Conservation (phyloP, 2,888 invertebrate species). For the Glaucopsyche alexis region DNA sequence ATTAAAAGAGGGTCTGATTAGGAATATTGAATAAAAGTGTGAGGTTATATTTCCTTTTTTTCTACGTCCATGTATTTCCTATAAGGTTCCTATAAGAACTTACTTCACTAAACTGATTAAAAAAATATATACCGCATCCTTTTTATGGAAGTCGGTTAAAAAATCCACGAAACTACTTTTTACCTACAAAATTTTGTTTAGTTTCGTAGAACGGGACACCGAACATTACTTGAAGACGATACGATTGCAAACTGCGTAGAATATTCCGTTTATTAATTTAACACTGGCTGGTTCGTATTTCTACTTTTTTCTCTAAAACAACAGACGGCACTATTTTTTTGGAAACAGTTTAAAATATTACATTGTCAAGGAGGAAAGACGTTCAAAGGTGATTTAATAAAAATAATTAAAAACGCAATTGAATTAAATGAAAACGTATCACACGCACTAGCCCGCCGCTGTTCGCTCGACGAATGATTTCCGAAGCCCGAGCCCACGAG, state of each 20-base stretch:
- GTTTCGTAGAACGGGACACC: neutral
- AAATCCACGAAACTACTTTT: neutral
- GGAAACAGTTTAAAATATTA: neutral
- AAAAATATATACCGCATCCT: no score
- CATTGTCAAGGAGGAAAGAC: neutral
- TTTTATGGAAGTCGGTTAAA: no score
- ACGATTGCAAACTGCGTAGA: conserved; percentile 8
- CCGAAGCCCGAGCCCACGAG: conserved; percentile 10
- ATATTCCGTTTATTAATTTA: neutral
- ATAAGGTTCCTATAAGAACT: no score
- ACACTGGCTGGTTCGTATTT: neutral
- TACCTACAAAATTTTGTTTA: neutral
- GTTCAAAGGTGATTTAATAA: neutral
- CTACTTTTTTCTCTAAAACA: neutral
- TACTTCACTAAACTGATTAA: no score
- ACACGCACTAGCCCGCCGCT: neutral
- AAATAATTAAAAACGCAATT: neutral
- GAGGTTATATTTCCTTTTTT: no score
- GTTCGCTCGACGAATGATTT: conserved; percentile 4
- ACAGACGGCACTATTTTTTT: neutral
- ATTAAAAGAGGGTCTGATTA: no score
- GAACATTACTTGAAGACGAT: neutral
- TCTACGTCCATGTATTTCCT: no score
- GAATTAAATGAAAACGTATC: neutral
- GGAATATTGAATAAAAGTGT: no score